These are phyloP conservation scores for Phragmatobia fuliginosa DNA, from an alignment of 2,888 invertebrate species.

Conservation along the genomic window DNA sequence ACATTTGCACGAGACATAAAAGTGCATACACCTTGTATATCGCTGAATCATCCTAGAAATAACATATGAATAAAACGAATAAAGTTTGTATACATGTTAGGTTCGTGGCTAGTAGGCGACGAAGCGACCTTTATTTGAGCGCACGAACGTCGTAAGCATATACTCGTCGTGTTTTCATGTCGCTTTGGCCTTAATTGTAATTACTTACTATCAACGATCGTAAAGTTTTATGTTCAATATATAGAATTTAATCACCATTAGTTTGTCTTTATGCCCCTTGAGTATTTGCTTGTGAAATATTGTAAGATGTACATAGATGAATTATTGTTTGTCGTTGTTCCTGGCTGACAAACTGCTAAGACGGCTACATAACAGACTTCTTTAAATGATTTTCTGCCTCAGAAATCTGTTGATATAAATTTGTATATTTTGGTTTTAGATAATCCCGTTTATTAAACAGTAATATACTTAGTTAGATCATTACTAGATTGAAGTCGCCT, in stretches of 20 bases:
- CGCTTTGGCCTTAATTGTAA: conserved; percentile 21
- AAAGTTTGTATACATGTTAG: background rate
- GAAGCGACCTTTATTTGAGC: conserved; percentile 4
- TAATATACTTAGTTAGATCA: conserved; percentile 14
- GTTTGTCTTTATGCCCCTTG: conserved; percentile 28
- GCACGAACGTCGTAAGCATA: background rate
- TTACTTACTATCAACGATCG: conserved; percentile 15
- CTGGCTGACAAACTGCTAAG: conserved; percentile 40
- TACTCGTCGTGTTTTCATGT: conserved; percentile 14
- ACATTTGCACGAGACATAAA: background rate
- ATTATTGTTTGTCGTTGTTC: conserved; percentile 47
- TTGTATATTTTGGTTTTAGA: conserved; percentile 8
- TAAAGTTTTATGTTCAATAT: conserved; percentile 18
- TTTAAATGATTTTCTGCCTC: conserved; percentile 33
- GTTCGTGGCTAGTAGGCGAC: background rate
- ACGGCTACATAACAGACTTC: conserved; percentile 33
- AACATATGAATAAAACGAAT: background rate
- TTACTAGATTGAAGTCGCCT: no score
- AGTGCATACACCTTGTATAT: background rate
- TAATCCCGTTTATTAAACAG: conserved; percentile 30
- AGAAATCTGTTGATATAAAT: conserved; percentile 36
- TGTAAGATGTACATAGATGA: conserved; percentile 17
- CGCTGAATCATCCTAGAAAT: background rate
- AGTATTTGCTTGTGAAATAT: conserved; percentile 37
- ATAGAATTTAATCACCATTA: conserved; percentile 32